Base-by-base conservation (phyloP, 1,140 invertebrate genomes). In the Pachyrhynchus sulphureomaculatus region DNA sequence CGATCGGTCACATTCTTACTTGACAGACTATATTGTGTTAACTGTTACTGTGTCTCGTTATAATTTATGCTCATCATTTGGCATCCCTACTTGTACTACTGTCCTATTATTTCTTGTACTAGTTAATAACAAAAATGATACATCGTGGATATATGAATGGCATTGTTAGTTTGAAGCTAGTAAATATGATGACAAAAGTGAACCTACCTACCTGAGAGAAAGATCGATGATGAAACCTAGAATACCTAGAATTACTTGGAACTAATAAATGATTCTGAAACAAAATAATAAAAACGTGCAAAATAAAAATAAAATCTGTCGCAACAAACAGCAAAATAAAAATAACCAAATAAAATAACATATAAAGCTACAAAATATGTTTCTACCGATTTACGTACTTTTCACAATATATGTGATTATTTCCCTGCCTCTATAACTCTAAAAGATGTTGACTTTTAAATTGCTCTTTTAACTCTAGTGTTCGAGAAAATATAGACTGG, bases 251-350 rank as follows among this genome's bases (percentile, higher is more conserved):
- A 84, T 86, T 87, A 84, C 87, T 84, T 84, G 88, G 88, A 83
- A 90, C 88, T 84, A 86, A 88, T 84, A 90, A 88, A 85, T 88
- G 88, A 83, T 88, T 89, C 88, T 90, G 88, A 81, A 89, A 89
- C 82, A 86, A 86, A 86, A 85, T 85, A 81, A 86, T 83, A 84
- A 81, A 80, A 80, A 73, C 77, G 81, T 77, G 78, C 77, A 78
- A 82, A 84, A 82, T 81, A 80, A 81, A 81, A 77, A 79, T 77
- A 72, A 81, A 80, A 79, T 78, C 76, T 78, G 21, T 32, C 77
- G 72, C 79, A 79, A 81, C 78, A 77, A 72, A 72, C 72, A 78
- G 78, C 67, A 60, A 68, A 70, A 64, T 65, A 59, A 68, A 51
- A 68, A 55, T 67, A 67, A 69, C 71, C 62, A 61, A 69, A 72